Evolutionary conservation across 2,113 vertebrate species (phyloP).

Genomic region (Vidua macroura): DNA sequence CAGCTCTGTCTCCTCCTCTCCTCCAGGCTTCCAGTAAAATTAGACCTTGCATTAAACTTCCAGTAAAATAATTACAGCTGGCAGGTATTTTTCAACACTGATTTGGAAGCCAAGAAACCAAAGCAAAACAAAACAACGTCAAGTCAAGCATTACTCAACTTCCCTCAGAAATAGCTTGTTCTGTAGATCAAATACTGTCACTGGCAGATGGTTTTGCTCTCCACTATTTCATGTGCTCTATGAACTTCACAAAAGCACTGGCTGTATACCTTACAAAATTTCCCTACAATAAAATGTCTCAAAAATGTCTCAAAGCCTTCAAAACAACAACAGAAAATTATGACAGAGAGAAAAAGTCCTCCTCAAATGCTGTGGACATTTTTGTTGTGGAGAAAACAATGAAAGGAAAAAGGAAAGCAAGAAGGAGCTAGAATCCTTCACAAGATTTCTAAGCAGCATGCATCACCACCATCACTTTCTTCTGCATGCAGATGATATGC

Average conservation of each 20-base stretch:
- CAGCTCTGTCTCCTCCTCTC: background rate
- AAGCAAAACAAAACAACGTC: constrained; percentile 28
- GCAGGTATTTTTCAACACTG: constrained; percentile 44
- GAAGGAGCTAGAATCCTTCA: background rate
- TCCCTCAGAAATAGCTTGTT: background rate
- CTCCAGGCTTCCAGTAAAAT: constrained; percentile 39
- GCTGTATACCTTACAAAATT: background rate
- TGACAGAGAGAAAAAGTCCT: background rate
- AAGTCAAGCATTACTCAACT: constrained; percentile 8
- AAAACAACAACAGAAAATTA: background rate
- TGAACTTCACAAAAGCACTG: background rate
- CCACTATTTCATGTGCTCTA: background rate
- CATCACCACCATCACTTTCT: background rate
- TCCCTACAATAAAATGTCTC: background rate
- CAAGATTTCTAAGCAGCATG: background rate
- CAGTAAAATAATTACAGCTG: constrained; percentile 51
- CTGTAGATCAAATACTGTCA: background rate
- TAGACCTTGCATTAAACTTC: constrained; percentile 18
- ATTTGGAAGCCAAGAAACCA: constrained; percentile 26
- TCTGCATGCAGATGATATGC: background rate
- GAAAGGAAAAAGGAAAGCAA: background rate
- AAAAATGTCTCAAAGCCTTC: background rate
- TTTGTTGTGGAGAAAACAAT: background rate
- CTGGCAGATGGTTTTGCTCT: background rate
- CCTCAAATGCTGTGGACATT: background rate